Conservation (phyloP, 2,888 invertebrate genomes). For the Julus scanicus region DNA sequence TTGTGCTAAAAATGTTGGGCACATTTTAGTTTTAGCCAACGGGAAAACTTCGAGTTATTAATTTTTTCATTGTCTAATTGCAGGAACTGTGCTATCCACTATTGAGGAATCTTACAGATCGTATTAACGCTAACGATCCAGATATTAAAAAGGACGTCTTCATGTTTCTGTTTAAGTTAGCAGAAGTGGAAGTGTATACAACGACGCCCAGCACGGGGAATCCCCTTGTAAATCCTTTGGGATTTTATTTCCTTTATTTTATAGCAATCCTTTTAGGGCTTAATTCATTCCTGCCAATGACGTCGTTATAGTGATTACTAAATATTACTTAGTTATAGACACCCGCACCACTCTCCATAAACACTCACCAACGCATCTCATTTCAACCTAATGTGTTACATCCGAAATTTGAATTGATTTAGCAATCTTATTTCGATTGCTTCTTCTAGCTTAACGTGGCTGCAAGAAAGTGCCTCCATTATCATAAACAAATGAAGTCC, state of each 20-base stretch:
- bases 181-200: constrained; percentile 54
- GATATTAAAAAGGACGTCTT: constrained; percentile 48
- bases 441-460: constrained; percentile 41
- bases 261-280: constrained; percentile 45
- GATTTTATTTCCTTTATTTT: constrained; percentile 4
- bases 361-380: constrained; percentile 18
- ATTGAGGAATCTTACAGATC: constrained; percentile 54
- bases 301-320: constrained; percentile 46
- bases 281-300: constrained; percentile 24
- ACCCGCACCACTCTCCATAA: not conserved
- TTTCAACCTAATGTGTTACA: not conserved
- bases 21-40: no score
- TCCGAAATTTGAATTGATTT: not conserved
- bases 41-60: not conserved
- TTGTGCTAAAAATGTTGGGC: not conserved
- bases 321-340: not conserved
- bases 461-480: constrained; percentile 51
- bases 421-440: not conserved
- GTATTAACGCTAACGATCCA: constrained; percentile 55
- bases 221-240: not conserved
- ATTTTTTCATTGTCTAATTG: not conserved
- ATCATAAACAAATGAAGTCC: constrained; percentile 40
- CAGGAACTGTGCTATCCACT: constrained; percentile 55
- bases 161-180: constrained; percentile 54
- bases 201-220: constrained; percentile 39